These are phyloP conservation scores for Antidorcas marsupialis DNA, from an alignment of 2,113 vertebrate genomes.

Conservation along the genomic window DNA sequence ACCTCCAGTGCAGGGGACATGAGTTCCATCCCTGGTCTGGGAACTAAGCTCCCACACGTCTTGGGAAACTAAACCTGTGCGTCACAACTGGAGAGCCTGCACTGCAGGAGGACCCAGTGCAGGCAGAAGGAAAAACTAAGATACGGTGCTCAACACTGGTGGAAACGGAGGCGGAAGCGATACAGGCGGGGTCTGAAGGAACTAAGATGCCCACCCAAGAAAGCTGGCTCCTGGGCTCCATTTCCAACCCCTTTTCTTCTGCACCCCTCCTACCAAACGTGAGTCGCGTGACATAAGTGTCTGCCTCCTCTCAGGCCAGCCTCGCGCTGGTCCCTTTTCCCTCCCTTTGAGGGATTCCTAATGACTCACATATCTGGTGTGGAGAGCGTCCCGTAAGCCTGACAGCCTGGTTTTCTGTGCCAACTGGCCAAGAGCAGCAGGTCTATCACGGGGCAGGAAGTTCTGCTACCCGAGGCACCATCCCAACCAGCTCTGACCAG, in stretches of 20 bases:
- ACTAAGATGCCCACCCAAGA: neutral
- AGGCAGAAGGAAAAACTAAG: neutral
- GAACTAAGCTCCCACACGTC: neutral
- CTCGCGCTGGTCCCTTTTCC: neutral
- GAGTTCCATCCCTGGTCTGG: neutral
- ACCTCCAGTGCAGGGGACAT: neutral
- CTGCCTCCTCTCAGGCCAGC: neutral
- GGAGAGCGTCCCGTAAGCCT: neutral
- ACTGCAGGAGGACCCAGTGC: neutral
- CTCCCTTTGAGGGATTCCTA: neutral
- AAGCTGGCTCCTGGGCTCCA: neutral
- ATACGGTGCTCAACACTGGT: neutral
- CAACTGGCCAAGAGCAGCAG: neutral
- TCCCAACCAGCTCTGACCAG: neutral
- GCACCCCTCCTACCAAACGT: neutral
- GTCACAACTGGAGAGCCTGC: neutral
- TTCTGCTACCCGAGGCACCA: neutral
- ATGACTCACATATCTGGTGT: neutral
- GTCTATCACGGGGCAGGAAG: neutral
- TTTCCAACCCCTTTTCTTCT: neutral
- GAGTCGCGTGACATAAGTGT: accelerated
- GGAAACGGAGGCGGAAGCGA: neutral
- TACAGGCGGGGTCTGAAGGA: neutral
- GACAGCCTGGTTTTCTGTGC: neutral
- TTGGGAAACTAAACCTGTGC: neutral